Evolutionary conservation across 2,797 vertebrate species (phyloP).

Genomic region (Bovichtus variegatus): DNA sequence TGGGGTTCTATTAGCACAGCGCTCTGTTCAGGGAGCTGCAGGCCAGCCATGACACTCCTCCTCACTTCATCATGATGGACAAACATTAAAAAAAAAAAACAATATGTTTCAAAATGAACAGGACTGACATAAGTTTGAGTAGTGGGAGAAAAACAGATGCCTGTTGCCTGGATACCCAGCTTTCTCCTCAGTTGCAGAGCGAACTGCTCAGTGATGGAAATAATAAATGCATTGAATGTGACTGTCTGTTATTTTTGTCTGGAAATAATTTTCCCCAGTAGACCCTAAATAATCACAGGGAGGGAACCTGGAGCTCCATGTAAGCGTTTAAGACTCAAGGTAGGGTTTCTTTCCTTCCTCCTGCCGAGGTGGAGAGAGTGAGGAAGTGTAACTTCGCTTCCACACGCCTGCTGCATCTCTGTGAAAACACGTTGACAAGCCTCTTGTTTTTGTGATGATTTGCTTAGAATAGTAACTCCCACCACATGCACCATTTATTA

Average conservation of each 20-base stretch:
- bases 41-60: slow-evolving; percentile 25
- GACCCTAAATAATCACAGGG: slow-evolving; percentile 6
- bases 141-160: slow-evolving; percentile 36
- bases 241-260: slow-evolving; percentile 8
- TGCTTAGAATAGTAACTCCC: background rate
- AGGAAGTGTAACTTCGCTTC: background rate
- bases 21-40: slow-evolving; percentile 25
- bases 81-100: slow-evolving; percentile 25
- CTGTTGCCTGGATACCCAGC: slow-evolving; percentile 68
- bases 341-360: background rate
- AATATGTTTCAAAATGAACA: slow-evolving; percentile 25
- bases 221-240: slow-evolving; percentile 34
- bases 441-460: background rate
- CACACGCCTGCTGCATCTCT: background rate
- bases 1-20: slow-evolving; percentile 30
- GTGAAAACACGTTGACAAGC: background rate
- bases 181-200: slow-evolving; percentile 20
- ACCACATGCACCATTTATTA: no score
- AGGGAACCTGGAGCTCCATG: background rate
- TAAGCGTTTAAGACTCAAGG: background rate
- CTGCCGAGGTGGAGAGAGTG: background rate
- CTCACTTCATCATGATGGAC: slow-evolving; percentile 34
- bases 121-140: slow-evolving; percentile 29
- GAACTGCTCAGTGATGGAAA: slow-evolving; percentile 24
- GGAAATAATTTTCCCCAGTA: background rate